Evolutionary conservation across 2,113 vertebrate genomes (phyloP).

Genomic region (Chaenocephalus aceratus): DNA sequence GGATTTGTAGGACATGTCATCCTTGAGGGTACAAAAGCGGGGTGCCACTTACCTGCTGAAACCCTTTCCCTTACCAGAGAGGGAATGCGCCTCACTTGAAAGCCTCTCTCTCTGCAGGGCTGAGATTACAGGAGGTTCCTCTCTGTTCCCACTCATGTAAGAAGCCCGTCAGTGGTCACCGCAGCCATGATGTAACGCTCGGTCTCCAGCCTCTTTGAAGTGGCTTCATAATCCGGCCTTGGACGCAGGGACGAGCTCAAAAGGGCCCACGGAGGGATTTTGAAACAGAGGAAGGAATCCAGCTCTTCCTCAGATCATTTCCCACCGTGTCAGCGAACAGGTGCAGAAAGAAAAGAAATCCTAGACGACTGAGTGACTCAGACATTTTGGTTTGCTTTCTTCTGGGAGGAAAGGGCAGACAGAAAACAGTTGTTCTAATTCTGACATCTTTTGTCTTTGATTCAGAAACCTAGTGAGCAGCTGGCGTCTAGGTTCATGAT

Average conservation of each 20-base stretch:
- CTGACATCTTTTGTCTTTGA: neutral
- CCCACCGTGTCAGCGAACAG: conserved; percentile 40
- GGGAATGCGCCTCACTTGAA: conserved; percentile 50
- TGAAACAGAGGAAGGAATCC: conserved; percentile 57
- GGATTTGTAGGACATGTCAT: conserved; percentile 44
- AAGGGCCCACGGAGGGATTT: conserved; percentile 59
- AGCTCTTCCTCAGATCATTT: conserved; percentile 67
- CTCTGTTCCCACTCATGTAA: conserved; percentile 55
- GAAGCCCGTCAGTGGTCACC: conserved; percentile 49
- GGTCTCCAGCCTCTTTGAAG: conserved; percentile 66
- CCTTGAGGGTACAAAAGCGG: conserved; percentile 31
- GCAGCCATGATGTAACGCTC: conserved; percentile 43
- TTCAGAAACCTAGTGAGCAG: neutral
- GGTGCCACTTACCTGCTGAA: conserved; percentile 65
- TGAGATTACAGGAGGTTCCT: conserved; percentile 73
- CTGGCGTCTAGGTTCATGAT: neutral
- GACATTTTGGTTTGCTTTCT: conserved; percentile 14
- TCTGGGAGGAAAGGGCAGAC: neutral
- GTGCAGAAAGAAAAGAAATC: conserved; percentile 4
- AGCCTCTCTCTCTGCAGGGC: conserved; percentile 66
- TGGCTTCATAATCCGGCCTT: conserved; percentile 61
- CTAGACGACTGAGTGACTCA: conserved; percentile 44
- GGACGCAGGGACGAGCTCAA: conserved; percentile 40
- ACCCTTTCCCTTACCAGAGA: conserved; percentile 7
- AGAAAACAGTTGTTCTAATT: neutral